phyloP scores from a whole-genome alignment of 2,113 vertebrate genomes.

The Apodemus sylvaticus region DNA sequence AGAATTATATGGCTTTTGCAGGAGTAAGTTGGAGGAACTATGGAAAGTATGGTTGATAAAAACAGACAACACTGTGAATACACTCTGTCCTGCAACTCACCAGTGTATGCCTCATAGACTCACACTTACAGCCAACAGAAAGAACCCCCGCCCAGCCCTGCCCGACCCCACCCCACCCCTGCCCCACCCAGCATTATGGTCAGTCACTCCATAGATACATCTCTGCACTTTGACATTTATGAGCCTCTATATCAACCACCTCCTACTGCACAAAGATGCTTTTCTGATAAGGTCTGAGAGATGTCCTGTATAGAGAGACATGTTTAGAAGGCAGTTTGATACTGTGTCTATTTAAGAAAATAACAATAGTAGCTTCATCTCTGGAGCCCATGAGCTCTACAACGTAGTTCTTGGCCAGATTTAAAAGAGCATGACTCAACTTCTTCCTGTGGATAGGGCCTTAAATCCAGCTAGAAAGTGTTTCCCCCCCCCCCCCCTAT shows the following conservation, averaged over 20 bases:
- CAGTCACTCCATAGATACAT: not conserved
- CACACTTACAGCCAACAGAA: not conserved
- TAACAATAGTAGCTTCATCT: not conserved
- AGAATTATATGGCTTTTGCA: not conserved
- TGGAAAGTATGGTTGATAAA: not conserved
- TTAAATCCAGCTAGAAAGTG: not conserved
- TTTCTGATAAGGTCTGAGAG: not conserved
- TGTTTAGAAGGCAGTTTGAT: not conserved
- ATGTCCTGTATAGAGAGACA: no score
- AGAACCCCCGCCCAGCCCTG: not conserved
- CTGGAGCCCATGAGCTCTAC: no score
- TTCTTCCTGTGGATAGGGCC: not conserved
- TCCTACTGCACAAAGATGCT: not conserved
- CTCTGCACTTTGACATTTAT: not conserved
- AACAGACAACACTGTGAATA: not conserved
- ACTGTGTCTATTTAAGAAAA: not conserved
- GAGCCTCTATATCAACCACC: not conserved
- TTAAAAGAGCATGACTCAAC: not conserved
- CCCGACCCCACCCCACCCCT: not conserved
- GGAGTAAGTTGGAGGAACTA: not conserved
- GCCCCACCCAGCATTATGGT: not conserved
- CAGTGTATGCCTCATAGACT: not conserved
- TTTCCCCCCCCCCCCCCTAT: no score
- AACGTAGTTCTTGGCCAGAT: not conserved
- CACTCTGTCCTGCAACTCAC: rapidly evolving